These are phyloP conservation scores for Calameuta idolon DNA, from an alignment of 2,888 invertebrate genomes.

Conservation along the genomic window DNA sequence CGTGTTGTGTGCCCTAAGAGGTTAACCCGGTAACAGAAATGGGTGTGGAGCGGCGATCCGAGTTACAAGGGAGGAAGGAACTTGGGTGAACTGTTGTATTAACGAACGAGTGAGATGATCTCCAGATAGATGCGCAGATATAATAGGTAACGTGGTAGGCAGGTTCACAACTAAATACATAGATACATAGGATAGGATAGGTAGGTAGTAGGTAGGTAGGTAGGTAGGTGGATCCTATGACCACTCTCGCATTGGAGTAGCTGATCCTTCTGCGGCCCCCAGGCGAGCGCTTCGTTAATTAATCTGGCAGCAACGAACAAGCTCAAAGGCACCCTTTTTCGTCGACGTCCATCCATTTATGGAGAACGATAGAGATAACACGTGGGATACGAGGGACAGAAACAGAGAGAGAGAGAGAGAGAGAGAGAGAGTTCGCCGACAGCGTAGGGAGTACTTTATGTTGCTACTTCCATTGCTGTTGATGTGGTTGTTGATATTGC, in stretches of 20 bases:
- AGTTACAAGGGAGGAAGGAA: no score
- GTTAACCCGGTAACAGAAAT: no score
- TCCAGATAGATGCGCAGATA: neutral
- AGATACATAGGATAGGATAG: neutral
- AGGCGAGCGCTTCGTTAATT: constrained; percentile 64
- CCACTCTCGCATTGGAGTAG: constrained; percentile 24
- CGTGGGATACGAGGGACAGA: no score
- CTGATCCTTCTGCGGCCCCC: constrained; percentile 44
- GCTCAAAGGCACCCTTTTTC: constrained; percentile 59
- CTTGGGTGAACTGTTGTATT: neutral
- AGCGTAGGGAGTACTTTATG: constrained; percentile 3
- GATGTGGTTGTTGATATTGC: no score
- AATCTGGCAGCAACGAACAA: constrained; percentile 54
- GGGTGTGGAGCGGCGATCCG: no score
- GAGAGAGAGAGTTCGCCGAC: neutral
- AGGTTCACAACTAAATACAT: no score
- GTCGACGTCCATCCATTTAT: constrained; percentile 56
- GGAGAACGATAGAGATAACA: constrained; percentile 25
- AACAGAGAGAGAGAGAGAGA: no score
- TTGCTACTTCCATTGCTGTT: constrained; percentile 11
- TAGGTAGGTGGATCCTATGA: neutral
- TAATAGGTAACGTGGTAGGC: neutral
- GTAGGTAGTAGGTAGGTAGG: neutral
- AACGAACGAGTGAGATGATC: neutral
- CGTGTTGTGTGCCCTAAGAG: no score